Percentiles rank a stretch among this genome's conserved stretches.
These are phyloP conservation scores for Myopa tessellatipennis DNA, from an alignment of 2,888 invertebrate genomes.

Conservation along the genomic window DNA sequence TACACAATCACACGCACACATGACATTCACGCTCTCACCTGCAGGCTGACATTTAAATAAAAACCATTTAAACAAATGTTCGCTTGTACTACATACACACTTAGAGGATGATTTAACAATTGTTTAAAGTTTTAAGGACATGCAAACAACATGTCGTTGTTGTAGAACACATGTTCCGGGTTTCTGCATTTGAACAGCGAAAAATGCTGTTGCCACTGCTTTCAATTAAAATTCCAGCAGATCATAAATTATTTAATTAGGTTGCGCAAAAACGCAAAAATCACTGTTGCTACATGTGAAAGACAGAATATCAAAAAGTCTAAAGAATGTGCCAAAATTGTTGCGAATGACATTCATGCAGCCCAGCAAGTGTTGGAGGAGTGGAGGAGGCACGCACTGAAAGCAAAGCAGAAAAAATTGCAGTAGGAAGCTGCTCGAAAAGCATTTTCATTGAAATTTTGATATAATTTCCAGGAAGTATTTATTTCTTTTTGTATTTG, in stretches of 20 bases:
- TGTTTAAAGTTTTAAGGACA: slow-evolving; percentile 16
- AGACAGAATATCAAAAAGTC: not conserved
- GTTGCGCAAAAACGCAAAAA: slow-evolving; percentile 12
- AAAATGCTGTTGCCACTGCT: slow-evolving; percentile 15
- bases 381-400: too few relatives aligned
- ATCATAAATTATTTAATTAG: slow-evolving; percentile 37
- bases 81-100: not conserved
- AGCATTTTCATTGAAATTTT: too few relatives aligned
- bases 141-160: slow-evolving; percentile 9
- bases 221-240: slow-evolving; percentile 38
- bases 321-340: not conserved
- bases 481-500: too few relatives aligned
- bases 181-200: not conserved
- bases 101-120: slow-evolving; percentile 19
- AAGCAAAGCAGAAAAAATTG: not conserved
- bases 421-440: too few relatives aligned
- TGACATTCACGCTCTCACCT: not conserved
- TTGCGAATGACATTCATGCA: not conserved
- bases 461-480: too few relatives aligned
- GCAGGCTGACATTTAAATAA: slow-evolving; percentile 19
- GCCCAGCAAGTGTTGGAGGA: too few relatives aligned
- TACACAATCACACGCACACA: not conserved
- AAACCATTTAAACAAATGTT: slow-evolving; percentile 50
- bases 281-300: not conserved
- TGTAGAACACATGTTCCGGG: not conserved